These are phyloP conservation scores for Ammospiza nelsoni DNA, from an alignment of 2,113 vertebrate genomes.

Conservation along the genomic window DNA sequence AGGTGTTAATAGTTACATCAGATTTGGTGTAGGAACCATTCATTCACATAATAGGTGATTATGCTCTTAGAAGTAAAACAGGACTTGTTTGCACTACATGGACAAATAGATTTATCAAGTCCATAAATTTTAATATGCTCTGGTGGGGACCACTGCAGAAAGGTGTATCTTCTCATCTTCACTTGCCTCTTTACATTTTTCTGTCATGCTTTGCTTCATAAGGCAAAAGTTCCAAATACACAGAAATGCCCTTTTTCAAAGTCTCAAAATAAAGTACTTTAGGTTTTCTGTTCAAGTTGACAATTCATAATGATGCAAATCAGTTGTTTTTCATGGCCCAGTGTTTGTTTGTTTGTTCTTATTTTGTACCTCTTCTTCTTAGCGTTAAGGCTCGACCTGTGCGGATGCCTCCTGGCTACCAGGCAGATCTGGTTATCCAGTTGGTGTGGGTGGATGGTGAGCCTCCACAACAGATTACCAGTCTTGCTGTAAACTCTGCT, in stretches of 20 bases:
- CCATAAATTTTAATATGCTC: accelerated
- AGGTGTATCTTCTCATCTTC: not conserved
- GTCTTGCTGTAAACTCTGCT: slow-evolving; percentile 92
- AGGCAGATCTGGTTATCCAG: slow-evolving; percentile 93
- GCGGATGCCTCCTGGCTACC: slow-evolving; percentile 94
- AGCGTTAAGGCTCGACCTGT: slow-evolving; percentile 89
- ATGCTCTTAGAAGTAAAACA: not conserved
- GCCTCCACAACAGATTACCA: slow-evolving; percentile 93
- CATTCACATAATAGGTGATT: not conserved
- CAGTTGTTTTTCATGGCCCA: not conserved
- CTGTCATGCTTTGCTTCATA: not conserved
- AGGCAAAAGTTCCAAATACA: not conserved
- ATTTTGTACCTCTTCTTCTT: not conserved
- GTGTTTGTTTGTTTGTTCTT: not conserved
- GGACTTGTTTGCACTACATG: not conserved
- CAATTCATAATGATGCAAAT: not conserved
- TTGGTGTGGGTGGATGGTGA: slow-evolving; percentile 93
- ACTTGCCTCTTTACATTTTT: not conserved
- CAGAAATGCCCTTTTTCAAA: not conserved
- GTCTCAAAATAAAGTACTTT: not conserved
- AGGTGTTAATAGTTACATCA: not conserved
- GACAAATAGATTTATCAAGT: not conserved
- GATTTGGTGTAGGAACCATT: not conserved
- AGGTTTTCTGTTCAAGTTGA: not conserved
- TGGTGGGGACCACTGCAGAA: not conserved